Base-by-base conservation (phyloP, 2,797 vertebrate genomes). In the Lacerta viridis region DNA sequence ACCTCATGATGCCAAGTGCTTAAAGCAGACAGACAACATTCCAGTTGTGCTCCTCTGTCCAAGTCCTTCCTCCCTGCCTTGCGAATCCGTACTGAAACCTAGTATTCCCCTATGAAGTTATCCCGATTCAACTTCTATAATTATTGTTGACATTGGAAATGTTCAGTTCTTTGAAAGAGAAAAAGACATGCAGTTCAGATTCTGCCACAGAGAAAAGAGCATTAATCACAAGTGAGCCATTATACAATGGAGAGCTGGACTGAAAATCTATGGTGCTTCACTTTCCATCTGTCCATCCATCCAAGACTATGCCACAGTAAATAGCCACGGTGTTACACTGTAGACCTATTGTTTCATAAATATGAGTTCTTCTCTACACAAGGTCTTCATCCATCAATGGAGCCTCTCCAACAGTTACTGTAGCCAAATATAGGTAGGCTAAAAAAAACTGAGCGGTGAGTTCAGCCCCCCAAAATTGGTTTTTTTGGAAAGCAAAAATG, bases 141-240 rank as follows among this genome's bases (percentile, higher is more conserved):
- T 84, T 88, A 71, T 78, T 88, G 33, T 77, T 33, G 46, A 71
- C 46, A 71, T n/a, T 78, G 74, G 9, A 68, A 69, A 43, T 41
- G 68, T 88, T 83, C 36, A 11, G 15, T 76, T 68, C 13, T 83
- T 33, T 64, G 15, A 83, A 68, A n/a, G 25, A 55, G 39, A 36
- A 55, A 83, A 29, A 23, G 6, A 43, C 18, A 61, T 20, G 46
- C 1, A 83, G 55, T 94, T 93, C 94, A 92, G 39, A 89, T 39
- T 43, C 79, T 18, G 7, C 86, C 83, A 85, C 72, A 91, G 93
- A 84, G 87, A 92, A 89, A 90, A 89, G 90, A 92, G 92, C 94
- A 95, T 69, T 86, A 91, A 82, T 81, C 89, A 86, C 46, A 79
- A 87, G 36, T 76, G 87, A 74, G 88, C 43, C 86, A 89, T 82